Base-by-base conservation (phyloP, 2,113 vertebrate genomes). In the Eidolon helvum region DNA sequence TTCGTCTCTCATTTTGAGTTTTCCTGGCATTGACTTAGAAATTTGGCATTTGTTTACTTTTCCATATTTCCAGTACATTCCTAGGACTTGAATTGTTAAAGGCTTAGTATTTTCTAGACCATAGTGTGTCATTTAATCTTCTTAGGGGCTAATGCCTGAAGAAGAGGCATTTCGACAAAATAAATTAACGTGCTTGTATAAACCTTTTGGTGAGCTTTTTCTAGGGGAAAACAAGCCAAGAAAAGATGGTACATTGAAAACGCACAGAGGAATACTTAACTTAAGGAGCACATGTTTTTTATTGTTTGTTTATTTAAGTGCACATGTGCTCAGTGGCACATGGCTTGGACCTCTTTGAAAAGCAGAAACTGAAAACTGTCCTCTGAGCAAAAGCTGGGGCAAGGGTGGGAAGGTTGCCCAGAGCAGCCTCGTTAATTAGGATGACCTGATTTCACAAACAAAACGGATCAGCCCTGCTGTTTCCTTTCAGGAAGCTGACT, bases 21-120 rank as follows among this genome's bases (percentile, higher is more conserved):
- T 97, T 97, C 92, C 97, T 97, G 89, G 92, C 97, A 96, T 72
- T 50, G 65, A 61, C 85, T 98, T 40, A 93, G 95, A 96, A 87
- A 94, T 90, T 93, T 75, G 94, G 53, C 90, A 18, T 90, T 94
- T 97, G 83, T 97, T 97, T 95, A 57, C 97, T 96, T 97, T 98
- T 96, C 92, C 71, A 45, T 94, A 59, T 97, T 97, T 94, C 66
- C 24, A 74, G 55, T 19, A 63, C 94, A 95, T 98, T 97, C 22
- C 85, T 98, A 71, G 87, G 89, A 65, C 55, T 45, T 77, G 7
- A 68, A 74, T 96, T 35, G 69, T 97, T 95, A 72, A 82, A 77
- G 87, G 82, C n/a, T 94, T 95, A 53, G 50, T 0, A 0, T 91
- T 71, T 96, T 96, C 86, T 79, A 71, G 88, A 28, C 12, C 24